A percentile compares a stretch with the other conserved stretches of the same genome.
Conservation (phyloP, 2,113 vertebrate genomes). For the Anarhynchus alexandrinus region DNA sequence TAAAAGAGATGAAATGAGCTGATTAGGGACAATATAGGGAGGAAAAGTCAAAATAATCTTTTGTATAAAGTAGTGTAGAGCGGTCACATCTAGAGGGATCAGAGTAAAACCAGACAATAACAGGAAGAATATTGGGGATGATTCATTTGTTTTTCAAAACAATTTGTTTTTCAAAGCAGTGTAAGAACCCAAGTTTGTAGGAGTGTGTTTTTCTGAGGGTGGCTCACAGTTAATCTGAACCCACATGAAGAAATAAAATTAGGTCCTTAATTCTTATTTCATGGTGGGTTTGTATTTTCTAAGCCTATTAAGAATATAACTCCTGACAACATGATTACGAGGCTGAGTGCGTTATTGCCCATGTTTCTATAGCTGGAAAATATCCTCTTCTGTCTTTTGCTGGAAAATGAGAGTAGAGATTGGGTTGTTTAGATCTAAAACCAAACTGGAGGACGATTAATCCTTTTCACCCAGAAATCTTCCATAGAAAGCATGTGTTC, state of each 20-base stretch:
- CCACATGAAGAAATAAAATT: background rate
- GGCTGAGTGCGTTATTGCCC: background rate
- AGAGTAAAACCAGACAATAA: background rate
- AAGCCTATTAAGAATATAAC: background rate
- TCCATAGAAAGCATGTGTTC: background rate
- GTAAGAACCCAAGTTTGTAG: background rate
- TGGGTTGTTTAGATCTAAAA: background rate
- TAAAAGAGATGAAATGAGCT: background rate
- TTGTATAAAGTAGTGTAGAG: background rate
- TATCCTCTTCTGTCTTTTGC: background rate
- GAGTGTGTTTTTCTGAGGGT: background rate
- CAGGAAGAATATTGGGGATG: background rate
- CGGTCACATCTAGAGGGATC: background rate
- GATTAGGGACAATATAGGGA: background rate
- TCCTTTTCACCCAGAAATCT: background rate
- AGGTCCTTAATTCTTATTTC: background rate
- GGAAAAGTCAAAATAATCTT: background rate
- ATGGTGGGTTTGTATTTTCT: background rate
- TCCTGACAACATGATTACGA: background rate
- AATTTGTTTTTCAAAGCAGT: background rate
- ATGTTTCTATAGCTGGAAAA: background rate
- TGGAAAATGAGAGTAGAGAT: background rate
- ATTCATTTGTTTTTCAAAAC: background rate
- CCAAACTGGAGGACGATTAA: background rate
- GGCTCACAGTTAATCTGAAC: fast-evolving